Base-by-base conservation (phyloP, 2,888 invertebrate species). In the Drosophila quinaria region DNA sequence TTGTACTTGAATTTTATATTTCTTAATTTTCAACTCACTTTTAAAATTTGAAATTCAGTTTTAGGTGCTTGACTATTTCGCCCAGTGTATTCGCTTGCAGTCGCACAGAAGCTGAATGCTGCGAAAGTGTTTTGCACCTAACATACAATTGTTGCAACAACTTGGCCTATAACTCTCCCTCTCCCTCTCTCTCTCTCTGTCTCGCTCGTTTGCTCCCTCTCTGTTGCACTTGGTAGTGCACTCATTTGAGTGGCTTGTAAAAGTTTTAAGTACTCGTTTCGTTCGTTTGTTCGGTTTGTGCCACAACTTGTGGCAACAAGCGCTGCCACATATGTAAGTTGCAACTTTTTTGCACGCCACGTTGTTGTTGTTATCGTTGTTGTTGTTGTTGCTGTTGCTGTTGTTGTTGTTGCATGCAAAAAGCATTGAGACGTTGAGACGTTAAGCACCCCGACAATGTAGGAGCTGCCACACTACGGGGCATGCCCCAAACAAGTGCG, bases 281-380 rank as follows among this genome's bases (percentile, higher is more conserved):
- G 67, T 67, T 76, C 63, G 76, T 66, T 63, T 35, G 50, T 50
- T 50, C 50, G 35, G 50, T 50, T 50, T 35, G 50, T 50, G 70
- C 70, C 74, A 35, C 74, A 29, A 66, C 66, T 70, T 74, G 74
- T 69, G 74, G 74, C 74, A 69, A 56, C 74, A 69, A 56, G 70
- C 65, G 64, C 58, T 70, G 64, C 67, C 78, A 66, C 80, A 80
- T 80, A 77, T 80, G 83, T 74, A 83, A 83, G 79, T 84, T 87
- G 87, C 82, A 86, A 83, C 81, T 86, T 83, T 83, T 80, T 69
- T 69, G 81, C 85, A 82, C 81, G 81, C 81, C 81, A 82, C 79
- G 35, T 46, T 46, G 39, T 50, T 50, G 41, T 22, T 50, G 44
- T 55, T 58, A 52, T 25, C 54, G 51, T 22, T 54, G 58, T 25